Conservation (phyloP, 2,113 vertebrate genomes). For the Hymenochirus boettgeri region DNA sequence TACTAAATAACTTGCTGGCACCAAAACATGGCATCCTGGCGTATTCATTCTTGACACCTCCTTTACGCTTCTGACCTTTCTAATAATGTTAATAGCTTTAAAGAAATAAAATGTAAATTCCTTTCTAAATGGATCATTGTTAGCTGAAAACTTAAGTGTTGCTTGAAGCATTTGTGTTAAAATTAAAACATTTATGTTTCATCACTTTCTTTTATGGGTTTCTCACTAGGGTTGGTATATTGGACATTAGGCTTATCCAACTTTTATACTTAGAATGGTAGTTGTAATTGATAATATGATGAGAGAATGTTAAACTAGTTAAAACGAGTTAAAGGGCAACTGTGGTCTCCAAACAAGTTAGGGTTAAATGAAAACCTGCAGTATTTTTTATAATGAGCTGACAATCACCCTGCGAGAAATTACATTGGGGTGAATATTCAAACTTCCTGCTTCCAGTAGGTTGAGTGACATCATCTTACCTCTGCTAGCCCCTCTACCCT, state of each 20-base stretch:
- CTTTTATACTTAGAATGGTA: conserved; percentile 26
- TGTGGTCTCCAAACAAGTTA: too few species aligned
- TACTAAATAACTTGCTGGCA: conserved; percentile 48
- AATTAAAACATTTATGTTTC: conserved; percentile 62
- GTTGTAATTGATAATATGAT: conserved; percentile 2
- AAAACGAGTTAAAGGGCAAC: too few species aligned
- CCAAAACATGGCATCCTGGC: conserved; percentile 49
- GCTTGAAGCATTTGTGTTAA: conserved; percentile 53
- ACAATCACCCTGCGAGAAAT: too few species aligned
- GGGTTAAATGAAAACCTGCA: too few species aligned
- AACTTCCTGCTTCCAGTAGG: too few species aligned
- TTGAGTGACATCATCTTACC: neutral
- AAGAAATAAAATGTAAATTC: conserved; percentile 65
- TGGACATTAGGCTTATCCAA: conserved; percentile 44
- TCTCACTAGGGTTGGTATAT: conserved; percentile 51
- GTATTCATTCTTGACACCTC: conserved; percentile 53
- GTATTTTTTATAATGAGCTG: too few species aligned
- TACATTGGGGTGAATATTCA: too few species aligned
- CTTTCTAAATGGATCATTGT: conserved; percentile 60
- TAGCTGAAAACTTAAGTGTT: conserved; percentile 50
- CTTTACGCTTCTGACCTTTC: conserved; percentile 57
- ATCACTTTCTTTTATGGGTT: conserved; percentile 61
- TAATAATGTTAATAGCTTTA: conserved; percentile 60
- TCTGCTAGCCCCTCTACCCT: too few species aligned
- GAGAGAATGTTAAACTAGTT: neutral